These are phyloP conservation scores for Callinectes sapidus DNA, from an alignment of 2,888 invertebrate genomes.

Conservation along the genomic window DNA sequence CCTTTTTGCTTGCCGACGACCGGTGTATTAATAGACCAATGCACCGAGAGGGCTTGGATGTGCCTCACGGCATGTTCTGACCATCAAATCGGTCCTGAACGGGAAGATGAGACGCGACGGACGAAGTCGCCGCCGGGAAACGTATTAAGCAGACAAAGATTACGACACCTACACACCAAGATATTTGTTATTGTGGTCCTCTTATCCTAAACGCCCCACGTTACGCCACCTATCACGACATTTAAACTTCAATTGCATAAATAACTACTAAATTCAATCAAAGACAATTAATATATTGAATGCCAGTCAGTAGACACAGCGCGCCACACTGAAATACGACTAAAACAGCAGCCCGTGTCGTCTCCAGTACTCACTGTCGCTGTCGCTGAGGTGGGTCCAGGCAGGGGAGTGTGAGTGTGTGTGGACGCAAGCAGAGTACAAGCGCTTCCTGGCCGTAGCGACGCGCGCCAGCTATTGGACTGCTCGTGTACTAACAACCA, in stretches of 20 bases:
- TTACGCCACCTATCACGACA: background rate
- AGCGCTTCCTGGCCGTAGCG: slow-evolving; percentile 56
- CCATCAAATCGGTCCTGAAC: background rate
- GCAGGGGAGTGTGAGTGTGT: background rate
- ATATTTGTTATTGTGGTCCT: slow-evolving; percentile 19
- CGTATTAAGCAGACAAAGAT: background rate
- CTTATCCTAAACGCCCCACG: background rate
- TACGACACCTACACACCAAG: background rate
- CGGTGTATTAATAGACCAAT: slow-evolving; percentile 21
- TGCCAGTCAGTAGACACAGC: background rate
- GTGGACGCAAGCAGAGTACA: slow-evolving; percentile 46
- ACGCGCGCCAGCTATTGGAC: slow-evolving; percentile 49
- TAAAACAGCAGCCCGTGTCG: background rate
- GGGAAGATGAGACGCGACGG: background rate
- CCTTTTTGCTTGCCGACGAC: slow-evolving; percentile 52
- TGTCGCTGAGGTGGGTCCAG: slow-evolving; percentile 31
- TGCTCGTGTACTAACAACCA: slow-evolving; percentile 54
- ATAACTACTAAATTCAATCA: background rate
- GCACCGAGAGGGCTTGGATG: background rate
- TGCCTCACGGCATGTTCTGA: background rate
- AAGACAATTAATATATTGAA: background rate
- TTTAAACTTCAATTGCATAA: background rate
- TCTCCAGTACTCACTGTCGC: background rate
- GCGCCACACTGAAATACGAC: background rate
- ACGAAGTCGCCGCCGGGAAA: slow-evolving; percentile 5